A percentile compares a stretch with the other conserved stretches of the same genome.
Conservation (phyloP, 2,888 invertebrate species). For the Pelosia muscerda region DNA sequence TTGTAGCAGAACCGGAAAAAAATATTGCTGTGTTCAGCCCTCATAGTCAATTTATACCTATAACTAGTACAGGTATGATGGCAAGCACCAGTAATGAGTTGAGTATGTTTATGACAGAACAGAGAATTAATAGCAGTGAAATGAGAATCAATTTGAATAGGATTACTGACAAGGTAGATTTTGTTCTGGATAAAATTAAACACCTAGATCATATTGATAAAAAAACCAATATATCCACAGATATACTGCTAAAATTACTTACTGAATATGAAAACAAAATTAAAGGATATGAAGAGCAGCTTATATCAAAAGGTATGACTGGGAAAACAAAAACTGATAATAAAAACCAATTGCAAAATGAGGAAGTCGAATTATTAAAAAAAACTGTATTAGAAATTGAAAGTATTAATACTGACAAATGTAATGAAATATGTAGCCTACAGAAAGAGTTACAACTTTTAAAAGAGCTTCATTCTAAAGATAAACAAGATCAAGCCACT, state of each 20-base stretch:
- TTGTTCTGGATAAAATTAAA: slow-evolving; percentile 66
- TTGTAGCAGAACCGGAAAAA: slow-evolving; percentile 44
- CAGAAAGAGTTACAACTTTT: slow-evolving; percentile 57
- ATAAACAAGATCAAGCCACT: slow-evolving; percentile 29
- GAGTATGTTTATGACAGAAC: slow-evolving; percentile 71
- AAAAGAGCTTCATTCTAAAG: slow-evolving; percentile 40
- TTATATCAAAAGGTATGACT: slow-evolving; percentile 54
- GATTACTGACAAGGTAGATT: slow-evolving; percentile 74
- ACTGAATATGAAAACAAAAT: slow-evolving; percentile 80
- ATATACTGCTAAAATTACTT: slow-evolving; percentile 71
- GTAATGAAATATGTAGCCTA: slow-evolving; percentile 44
- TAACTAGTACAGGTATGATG: slow-evolving; percentile 55
- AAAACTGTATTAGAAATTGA: slow-evolving; percentile 55
- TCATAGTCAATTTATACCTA: slow-evolving; percentile 64
- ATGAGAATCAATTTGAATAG: slow-evolving; percentile 76
- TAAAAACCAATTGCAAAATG: slow-evolving; percentile 24
- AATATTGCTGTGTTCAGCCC: slow-evolving; percentile 41
- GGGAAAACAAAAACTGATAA: slow-evolving; percentile 41
- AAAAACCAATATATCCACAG: slow-evolving; percentile 58
- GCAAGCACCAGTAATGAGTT: slow-evolving; percentile 57
- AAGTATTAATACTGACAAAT: slow-evolving; percentile 53
- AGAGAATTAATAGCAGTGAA: slow-evolving; percentile 77
- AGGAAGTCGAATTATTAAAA: slow-evolving; percentile 38
- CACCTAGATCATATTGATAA: slow-evolving; percentile 48
- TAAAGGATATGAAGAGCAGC: slow-evolving; percentile 71